Percentiles rank a stretch among this genome's conserved stretches.
These are phyloP conservation scores for Cariama cristata DNA, from an alignment of 2,113 vertebrate genomes.

Conservation along the genomic window DNA sequence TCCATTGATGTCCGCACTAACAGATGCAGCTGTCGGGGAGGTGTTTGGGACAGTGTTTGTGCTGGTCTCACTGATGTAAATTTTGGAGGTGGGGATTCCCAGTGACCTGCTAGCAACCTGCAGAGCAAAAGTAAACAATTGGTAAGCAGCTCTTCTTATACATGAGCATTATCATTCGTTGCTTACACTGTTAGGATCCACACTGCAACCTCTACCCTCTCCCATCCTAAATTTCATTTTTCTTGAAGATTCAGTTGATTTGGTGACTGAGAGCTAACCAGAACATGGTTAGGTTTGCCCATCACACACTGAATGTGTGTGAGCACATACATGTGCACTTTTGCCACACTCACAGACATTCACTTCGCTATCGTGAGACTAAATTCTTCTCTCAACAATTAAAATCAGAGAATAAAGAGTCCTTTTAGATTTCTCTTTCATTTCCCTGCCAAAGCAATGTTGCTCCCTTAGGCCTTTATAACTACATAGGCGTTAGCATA, in stretches of 20 bases:
- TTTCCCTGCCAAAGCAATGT: not conserved
- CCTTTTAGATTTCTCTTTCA: not conserved
- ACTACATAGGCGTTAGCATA: not conserved
- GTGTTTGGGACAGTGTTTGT: constrained; percentile 94
- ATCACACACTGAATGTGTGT: not conserved
- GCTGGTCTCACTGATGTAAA: constrained; percentile 94
- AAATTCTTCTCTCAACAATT: not conserved
- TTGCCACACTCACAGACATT: not conserved
- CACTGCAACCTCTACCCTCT: not conserved
- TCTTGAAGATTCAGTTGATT: not conserved
- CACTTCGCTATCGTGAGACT: not conserved
- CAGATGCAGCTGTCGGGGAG: constrained; percentile 91
- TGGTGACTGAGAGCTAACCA: not conserved
- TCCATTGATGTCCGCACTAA: constrained; percentile 91
- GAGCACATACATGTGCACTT: not conserved
- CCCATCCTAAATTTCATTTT: not conserved
- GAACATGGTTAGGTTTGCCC: not conserved
- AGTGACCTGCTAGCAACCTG: constrained; percentile 91
- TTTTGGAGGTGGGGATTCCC: constrained; percentile 85
- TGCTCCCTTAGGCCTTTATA: not conserved
- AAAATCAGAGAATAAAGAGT: not conserved
- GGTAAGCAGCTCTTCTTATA: not conserved
- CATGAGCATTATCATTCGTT: not conserved
- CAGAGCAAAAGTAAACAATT: not conserved
- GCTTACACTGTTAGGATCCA: not conserved